Base-by-base conservation (phyloP, 1,140 invertebrate genomes). In the Ylistrum balloti region DNA sequence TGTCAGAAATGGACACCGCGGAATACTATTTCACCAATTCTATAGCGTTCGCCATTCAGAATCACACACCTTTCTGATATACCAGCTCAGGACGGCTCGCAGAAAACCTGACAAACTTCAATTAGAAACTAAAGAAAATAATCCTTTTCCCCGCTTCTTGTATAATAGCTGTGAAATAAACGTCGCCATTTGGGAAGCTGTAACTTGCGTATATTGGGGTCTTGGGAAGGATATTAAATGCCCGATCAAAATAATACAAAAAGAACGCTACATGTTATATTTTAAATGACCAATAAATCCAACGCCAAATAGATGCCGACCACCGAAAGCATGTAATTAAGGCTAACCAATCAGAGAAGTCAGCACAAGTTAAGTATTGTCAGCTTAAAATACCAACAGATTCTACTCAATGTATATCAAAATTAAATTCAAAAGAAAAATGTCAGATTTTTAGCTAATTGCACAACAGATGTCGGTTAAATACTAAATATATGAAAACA, bases 211-310 rank as follows among this genome's bases (percentile, higher is more conserved):
- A 74, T 74, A 74, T 74, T 74, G 56, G 56, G n/a, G 56, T 74
- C 56, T 74, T 1, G 56, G 56, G 56, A 74, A 74, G 56, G 56
- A 28, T 74, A 74, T 74, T 74, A 74, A 74, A 74, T 28, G n/a
- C 56, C 56, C 56, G 56, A 74, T 74, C 56, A 74, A 74, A 74
- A 74, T 74, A 74, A 74, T 74, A 74, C 56, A 74, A 74, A 74
- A 74, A 74, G 56, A n/a, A 28, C 56, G 56, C 56, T 74, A 74
- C 56, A 45, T 28, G 56, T n/a, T 74, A n/a, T 74, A 28, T 9
- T 74, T 74, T 28, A 74, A 74, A 74, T 74, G 56, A 74, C 56
- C 56, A n/a, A 74, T 74, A 74, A 74, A 74, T 74, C 22, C 56
- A 74, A 28, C 35, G 13, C 35, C 35, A 38, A 38, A 38, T 38